phyloP scores from a whole-genome alignment of 2,797 vertebrate genomes.

The Bradypus variegatus region DNA sequence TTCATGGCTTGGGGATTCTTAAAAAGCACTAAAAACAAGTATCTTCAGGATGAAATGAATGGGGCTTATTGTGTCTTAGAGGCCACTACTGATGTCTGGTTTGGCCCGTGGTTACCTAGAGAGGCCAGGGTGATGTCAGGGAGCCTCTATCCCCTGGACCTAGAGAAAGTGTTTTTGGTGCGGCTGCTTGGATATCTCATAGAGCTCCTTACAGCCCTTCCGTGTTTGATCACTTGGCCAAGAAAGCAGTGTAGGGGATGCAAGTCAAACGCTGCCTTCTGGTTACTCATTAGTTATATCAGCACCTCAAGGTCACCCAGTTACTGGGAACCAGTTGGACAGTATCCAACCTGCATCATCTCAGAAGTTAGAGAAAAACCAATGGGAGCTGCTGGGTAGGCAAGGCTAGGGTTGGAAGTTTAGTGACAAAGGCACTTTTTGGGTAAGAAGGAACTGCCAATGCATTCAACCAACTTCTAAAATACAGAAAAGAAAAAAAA shows the following conservation, averaged over 20 bases:
- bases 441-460: not conserved
- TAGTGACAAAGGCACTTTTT: not conserved
- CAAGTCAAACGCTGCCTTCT: not conserved
- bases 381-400: conserved; percentile 64
- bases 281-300: not conserved
- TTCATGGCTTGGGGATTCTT: not conserved
- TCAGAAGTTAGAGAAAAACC: conserved; percentile 60
- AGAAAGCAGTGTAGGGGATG: not conserved
- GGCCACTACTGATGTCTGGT: not conserved
- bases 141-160: not conserved
- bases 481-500: not conserved
- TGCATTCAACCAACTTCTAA: conserved; percentile 63
- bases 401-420: not conserved
- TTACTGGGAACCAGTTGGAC: not conserved
- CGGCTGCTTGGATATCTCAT: not conserved
- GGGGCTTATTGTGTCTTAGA: not conserved
- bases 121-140: not conserved
- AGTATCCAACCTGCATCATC: conserved; percentile 28
- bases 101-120: not conserved
- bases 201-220: not conserved
- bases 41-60: not conserved
- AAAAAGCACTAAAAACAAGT: not conserved
- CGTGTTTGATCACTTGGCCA: not conserved
- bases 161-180: not conserved
- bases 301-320: not conserved